These are phyloP conservation scores for Esperia sulphurella DNA, from an alignment of 2,888 invertebrate species.

Conservation along the genomic window DNA sequence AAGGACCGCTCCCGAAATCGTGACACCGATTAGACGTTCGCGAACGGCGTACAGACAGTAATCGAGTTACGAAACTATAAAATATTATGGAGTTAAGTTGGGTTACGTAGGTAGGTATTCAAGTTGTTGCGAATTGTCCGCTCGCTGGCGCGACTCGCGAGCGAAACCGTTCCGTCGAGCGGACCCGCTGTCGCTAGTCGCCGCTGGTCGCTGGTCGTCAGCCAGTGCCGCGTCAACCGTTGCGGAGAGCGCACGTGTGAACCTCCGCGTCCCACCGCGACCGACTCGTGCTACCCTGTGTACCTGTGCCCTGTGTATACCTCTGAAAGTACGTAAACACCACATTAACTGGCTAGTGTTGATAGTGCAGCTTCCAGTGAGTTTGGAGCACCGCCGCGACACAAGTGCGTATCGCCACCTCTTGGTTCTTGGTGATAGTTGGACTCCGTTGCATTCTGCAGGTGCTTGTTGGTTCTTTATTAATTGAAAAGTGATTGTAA, in stretches of 20 bases:
- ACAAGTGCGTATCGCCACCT: constrained; percentile 43
- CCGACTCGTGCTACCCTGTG: constrained; percentile 6
- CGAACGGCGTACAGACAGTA: constrained; percentile 59
- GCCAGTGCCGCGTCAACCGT: constrained; percentile 29
- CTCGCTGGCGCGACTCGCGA: constrained; percentile 25
- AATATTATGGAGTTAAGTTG: constrained; percentile 75
- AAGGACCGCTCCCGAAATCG: constrained; percentile 65
- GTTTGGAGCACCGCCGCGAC: constrained; percentile 41
- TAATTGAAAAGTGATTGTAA: constrained; percentile 79
- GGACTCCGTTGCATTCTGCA: constrained; percentile 70
- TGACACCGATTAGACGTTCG: constrained; percentile 61
- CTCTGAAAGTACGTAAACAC: constrained; percentile 63
- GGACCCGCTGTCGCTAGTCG: constrained; percentile 17
- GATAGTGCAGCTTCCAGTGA: constrained; percentile 49
- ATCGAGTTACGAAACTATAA: constrained; percentile 76
- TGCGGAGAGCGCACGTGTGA: constrained; percentile 5
- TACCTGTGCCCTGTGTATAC: constrained; percentile 16
- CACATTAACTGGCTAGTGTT: constrained; percentile 41
- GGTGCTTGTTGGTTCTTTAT: constrained; percentile 71
- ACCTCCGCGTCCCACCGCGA: constrained; percentile 11
- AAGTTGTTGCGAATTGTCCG: constrained; percentile 58
- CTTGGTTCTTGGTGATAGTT: constrained; percentile 41
- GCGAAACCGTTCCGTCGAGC: constrained; percentile 8
- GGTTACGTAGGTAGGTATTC: constrained; percentile 49
- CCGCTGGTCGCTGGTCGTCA: constrained; percentile 11